Conservation (phyloP, 2,797 vertebrate species). For the Ctenosaura bakeri region DNA sequence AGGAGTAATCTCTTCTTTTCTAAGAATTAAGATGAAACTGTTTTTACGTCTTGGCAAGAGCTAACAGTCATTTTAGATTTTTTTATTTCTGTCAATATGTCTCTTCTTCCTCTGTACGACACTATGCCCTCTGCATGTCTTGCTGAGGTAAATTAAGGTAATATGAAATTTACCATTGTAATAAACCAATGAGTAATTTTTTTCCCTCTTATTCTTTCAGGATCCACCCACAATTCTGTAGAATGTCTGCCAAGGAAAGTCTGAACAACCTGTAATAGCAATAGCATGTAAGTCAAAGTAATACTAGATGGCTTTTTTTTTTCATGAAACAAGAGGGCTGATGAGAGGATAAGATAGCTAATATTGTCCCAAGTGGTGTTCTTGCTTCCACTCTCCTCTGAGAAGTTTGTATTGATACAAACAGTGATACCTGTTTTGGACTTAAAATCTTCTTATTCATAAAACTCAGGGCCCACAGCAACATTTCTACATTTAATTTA, state of each 20-base stretch:
- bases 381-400: background rate
- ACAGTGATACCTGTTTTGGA: background rate
- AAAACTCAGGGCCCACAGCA: background rate
- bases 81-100: background rate
- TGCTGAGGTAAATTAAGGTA: background rate
- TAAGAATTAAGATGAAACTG: background rate
- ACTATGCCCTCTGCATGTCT: background rate
- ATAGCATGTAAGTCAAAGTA: background rate
- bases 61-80: background rate
- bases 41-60: background rate
- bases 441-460: no score
- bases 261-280: background rate
- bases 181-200: background rate
- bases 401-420: background rate
- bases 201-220: background rate
- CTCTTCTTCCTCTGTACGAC: background rate
- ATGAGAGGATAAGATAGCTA: background rate
- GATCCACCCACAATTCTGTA: background rate
- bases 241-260: background rate
- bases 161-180: background rate
- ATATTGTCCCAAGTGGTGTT: background rate
- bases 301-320: background rate
- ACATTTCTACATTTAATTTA: slow-evolving; percentile 1
- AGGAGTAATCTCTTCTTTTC: background rate
- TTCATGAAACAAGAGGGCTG: background rate